Evolutionary conservation across 2,888 invertebrate genomes (phyloP).

Genomic region (Drosophila helvetica): DNA sequence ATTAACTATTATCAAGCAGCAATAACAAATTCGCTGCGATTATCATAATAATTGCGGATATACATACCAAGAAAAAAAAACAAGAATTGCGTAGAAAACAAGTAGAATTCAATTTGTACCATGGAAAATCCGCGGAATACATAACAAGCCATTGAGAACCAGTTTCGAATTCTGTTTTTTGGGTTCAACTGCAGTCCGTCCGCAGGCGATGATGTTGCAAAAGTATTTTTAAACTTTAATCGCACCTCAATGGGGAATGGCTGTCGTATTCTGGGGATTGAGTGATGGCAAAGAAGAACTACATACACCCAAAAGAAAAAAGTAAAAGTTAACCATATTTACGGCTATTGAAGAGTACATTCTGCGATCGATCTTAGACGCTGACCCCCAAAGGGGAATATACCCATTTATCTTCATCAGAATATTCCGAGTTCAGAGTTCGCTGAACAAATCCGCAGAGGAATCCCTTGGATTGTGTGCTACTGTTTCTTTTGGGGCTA

Average conservation of each 20-base stretch:
- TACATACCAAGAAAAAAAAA: constrained; percentile 8
- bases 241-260: not conserved
- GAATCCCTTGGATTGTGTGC: constrained; percentile 20
- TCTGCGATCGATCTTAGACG: constrained; percentile 22
- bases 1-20: constrained; percentile 32
- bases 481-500: constrained; percentile 31
- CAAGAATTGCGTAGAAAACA: not conserved
- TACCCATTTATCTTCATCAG: constrained; percentile 23
- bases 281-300: not conserved
- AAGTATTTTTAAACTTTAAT: constrained; percentile 33
- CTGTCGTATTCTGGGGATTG: not conserved
- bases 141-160: constrained; percentile 26
- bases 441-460: not conserved
- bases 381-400: constrained; percentile 6
- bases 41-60: constrained; percentile 74
- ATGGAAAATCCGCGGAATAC: constrained; percentile 36
- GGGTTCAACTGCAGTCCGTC: constrained; percentile 30
- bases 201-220: constrained; percentile 31
- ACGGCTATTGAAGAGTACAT: not conserved
- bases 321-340: constrained; percentile 7
- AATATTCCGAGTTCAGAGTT: not conserved
- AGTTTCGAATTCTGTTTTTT: constrained; percentile 22
- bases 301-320: not conserved
- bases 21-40: constrained; percentile 51
- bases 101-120: constrained; percentile 18